Evolutionary conservation across 1,140 invertebrate species (phyloP).

Genomic region (Pachyrhynchus sulphureomaculatus): DNA sequence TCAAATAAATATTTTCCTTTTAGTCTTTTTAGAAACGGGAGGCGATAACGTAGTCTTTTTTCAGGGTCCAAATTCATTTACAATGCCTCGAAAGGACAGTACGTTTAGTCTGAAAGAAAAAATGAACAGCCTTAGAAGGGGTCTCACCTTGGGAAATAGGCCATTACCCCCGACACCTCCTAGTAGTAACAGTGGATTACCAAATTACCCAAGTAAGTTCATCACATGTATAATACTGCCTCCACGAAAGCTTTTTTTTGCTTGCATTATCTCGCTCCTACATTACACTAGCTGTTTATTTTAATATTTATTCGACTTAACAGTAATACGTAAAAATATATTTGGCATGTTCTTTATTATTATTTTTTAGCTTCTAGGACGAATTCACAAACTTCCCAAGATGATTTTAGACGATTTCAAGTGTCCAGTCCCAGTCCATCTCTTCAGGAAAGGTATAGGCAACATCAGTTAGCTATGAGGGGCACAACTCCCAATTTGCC

Average conservation of each 20-base stretch:
- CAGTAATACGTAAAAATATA: not conserved
- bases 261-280: too few relatives aligned
- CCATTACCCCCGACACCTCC: constrained; percentile 49
- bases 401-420: constrained; percentile 33
- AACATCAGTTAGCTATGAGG: constrained; percentile 62
- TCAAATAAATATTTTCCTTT: too few relatives aligned
- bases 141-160: constrained; percentile 41
- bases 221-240: too few relatives aligned
- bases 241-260: too few relatives aligned
- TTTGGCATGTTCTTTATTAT: too few relatives aligned
- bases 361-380: constrained; percentile 36
- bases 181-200: constrained; percentile 16
- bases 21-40: constrained; percentile 26
- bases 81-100: constrained; percentile 42
- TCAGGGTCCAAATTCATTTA: constrained; percentile 38
- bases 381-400: constrained; percentile 30
- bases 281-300: too few relatives aligned
- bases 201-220: constrained; percentile 35
- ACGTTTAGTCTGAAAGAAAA: constrained; percentile 46
- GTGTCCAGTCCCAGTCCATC: constrained; percentile 49
- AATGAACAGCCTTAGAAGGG: constrained; percentile 45
- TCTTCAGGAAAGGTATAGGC: constrained; percentile 64
- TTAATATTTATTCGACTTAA: too few relatives aligned
- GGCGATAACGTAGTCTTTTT: constrained; percentile 44
- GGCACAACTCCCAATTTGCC: constrained; percentile 48